Evolutionary conservation across 2,113 vertebrate genomes (phyloP).

Genomic region (Labrus mixtus): DNA sequence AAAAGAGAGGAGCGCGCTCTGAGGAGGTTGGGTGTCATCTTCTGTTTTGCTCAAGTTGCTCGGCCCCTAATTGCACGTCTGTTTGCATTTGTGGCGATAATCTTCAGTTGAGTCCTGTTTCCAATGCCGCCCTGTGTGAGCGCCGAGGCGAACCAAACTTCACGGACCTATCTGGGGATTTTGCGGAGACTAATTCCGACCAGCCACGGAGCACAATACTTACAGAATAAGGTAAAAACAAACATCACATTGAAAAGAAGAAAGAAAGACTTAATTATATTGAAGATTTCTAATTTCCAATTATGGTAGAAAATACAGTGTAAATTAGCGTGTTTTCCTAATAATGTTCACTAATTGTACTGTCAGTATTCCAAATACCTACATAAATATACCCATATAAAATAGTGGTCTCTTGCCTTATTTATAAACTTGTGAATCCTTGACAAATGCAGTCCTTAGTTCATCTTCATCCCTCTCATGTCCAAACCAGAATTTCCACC

Average conservation of each 20-base stretch:
- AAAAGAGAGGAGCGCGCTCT: slow-evolving; percentile 5
- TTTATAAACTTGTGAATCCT: background rate
- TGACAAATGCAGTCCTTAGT: background rate
- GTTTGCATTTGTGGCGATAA: slow-evolving; percentile 25
- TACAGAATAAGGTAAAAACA: slow-evolving; percentile 66
- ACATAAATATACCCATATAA: no score
- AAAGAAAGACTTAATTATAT: background rate
- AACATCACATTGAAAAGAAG: background rate
- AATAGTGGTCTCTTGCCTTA: background rate
- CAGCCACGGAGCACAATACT: slow-evolving; percentile 47
- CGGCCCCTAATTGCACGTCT: slow-evolving; percentile 10
- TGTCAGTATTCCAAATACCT: background rate
- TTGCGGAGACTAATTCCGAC: slow-evolving; percentile 48
- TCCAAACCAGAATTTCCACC: background rate
- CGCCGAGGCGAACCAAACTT: slow-evolving; percentile 48
- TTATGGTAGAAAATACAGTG: background rate
- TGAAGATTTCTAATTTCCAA: background rate
- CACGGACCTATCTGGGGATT: slow-evolving; percentile 46
- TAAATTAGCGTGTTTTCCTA: background rate
- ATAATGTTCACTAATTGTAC: background rate
- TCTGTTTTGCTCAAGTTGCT: slow-evolving; percentile 33
- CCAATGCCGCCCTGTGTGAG: slow-evolving; percentile 34
- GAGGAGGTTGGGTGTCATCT: slow-evolving; percentile 47
- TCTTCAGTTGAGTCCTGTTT: slow-evolving; percentile 4
- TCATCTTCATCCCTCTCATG: slow-evolving; percentile 9